phyloP scores from a whole-genome alignment of 2,888 invertebrate genomes.

The Plagiodera versicolora region DNA sequence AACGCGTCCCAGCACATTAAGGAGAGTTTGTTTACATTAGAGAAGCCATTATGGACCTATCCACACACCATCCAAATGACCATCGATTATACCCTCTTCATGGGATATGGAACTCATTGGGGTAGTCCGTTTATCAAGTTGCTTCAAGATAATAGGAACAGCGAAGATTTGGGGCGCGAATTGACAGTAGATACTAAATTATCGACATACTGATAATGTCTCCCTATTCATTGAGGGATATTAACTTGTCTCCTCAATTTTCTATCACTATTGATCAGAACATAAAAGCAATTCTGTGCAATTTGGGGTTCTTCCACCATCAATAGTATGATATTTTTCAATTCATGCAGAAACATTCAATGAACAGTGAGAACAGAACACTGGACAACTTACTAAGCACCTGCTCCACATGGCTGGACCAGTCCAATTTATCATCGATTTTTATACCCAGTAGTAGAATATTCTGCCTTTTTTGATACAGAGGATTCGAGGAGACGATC shows the following conservation, averaged over 20 bases:
- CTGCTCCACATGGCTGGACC: not conserved
- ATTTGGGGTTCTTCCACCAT: too few species aligned
- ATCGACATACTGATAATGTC: not conserved
- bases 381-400: not conserved
- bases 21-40: too few species aligned
- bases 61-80: not conserved
- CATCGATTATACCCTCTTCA: not conserved
- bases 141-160: constrained; percentile 17
- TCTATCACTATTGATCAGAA: too few species aligned
- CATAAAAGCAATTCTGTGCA: too few species aligned
- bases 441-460: not conserved
- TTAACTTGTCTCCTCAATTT: too few species aligned
- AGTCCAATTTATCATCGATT: not conserved
- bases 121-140: constrained; percentile 19
- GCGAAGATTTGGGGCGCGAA: constrained; percentile 16
- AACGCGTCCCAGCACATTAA: too few species aligned
- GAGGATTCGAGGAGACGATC: not conserved
- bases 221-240: too few species aligned
- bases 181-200: constrained; percentile 6
- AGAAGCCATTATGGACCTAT: too few species aligned
- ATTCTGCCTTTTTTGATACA: not conserved
- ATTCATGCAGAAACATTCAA: too few species aligned
- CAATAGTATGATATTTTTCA: too few species aligned
- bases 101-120: not conserved
- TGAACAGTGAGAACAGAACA: too few species aligned